Evolutionary conservation across 1,140 invertebrate species (phyloP).

Genomic region (Solenopsis invicta): DNA sequence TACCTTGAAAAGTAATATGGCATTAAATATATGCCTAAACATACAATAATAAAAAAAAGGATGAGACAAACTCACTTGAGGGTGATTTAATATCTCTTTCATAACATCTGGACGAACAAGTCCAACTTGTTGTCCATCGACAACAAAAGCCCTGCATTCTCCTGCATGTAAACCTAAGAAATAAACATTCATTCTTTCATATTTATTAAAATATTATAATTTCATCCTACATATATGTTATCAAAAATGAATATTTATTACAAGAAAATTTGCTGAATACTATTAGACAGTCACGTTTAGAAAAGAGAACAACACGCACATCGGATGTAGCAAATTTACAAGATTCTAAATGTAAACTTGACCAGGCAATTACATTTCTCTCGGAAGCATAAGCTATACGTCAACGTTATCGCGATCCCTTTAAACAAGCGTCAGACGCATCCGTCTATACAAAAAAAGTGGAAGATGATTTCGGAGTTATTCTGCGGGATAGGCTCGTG

Average conservation of each 20-base stretch:
- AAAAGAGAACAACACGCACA: not conserved
- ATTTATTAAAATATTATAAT: conserved; percentile 34
- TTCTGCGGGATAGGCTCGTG: not conserved
- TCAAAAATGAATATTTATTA: not conserved
- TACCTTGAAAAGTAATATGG: conserved; percentile 85
- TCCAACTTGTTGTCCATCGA: conserved; percentile 95
- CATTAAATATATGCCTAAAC: not conserved
- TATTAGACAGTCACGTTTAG: not conserved
- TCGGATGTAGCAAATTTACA: not conserved
- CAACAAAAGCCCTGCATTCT: conserved; percentile 94
- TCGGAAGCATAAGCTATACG: not conserved
- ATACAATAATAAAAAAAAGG: not conserved
- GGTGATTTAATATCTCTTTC: conserved; percentile 92
- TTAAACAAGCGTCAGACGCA: not conserved
- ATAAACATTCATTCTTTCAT: not conserved
- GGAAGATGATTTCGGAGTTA: not conserved
- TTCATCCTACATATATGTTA: not conserved
- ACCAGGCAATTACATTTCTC: not conserved
- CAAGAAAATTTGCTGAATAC: conserved; percentile 12
- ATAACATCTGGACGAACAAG: conserved; percentile 94
- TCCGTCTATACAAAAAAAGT: not conserved
- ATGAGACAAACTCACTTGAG: conserved; percentile 90
- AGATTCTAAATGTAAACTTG: not conserved
- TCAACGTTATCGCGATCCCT: not conserved
- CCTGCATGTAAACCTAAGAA: conserved; percentile 90